These are phyloP conservation scores for Ranitomeya imitator DNA, from an alignment of 2,113 vertebrate genomes.

Conservation along the genomic window DNA sequence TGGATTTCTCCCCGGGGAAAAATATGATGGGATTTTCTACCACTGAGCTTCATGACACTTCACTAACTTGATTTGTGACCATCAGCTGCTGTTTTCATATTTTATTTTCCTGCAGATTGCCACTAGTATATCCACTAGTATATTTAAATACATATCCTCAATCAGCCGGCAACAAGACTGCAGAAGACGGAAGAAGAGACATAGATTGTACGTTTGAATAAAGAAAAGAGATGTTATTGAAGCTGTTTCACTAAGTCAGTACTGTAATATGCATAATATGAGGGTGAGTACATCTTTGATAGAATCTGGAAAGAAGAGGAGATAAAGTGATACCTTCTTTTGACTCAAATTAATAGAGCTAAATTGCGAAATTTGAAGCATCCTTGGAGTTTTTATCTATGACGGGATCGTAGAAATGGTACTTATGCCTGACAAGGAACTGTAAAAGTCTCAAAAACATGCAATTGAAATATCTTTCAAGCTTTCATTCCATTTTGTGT, in stretches of 20 bases:
- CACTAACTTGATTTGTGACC: slow-evolving; percentile 45
- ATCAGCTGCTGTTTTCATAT: slow-evolving; percentile 26
- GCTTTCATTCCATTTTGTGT: not conserved
- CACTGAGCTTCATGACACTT: slow-evolving; percentile 31
- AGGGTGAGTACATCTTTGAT: not conserved
- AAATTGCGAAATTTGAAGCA: not conserved
- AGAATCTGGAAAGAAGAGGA: not conserved
- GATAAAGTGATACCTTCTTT: not conserved
- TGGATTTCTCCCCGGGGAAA: slow-evolving; percentile 35
- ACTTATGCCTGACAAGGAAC: not conserved
- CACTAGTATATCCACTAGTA: not conserved
- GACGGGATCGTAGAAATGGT: not conserved
- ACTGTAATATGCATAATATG: not conserved
- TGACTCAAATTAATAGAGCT: not conserved
- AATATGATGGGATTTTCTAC: slow-evolving; percentile 31
- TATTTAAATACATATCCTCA: slow-evolving; percentile 12
- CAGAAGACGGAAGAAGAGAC: not conserved
- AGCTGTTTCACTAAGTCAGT: not conserved
- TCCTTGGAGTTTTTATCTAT: not conserved
- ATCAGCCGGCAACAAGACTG: slow-evolving; percentile 1
- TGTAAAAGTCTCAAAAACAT: not conserved
- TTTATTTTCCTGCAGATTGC: slow-evolving; percentile 1
- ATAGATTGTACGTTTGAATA: not conserved
- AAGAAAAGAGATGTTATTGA: not conserved
- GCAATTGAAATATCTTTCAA: not conserved